Evolutionary conservation across 35 echinoderm and acorn worm species (phyloP).

Genomic region (Strongylocentrotus purpuratus): DNA sequence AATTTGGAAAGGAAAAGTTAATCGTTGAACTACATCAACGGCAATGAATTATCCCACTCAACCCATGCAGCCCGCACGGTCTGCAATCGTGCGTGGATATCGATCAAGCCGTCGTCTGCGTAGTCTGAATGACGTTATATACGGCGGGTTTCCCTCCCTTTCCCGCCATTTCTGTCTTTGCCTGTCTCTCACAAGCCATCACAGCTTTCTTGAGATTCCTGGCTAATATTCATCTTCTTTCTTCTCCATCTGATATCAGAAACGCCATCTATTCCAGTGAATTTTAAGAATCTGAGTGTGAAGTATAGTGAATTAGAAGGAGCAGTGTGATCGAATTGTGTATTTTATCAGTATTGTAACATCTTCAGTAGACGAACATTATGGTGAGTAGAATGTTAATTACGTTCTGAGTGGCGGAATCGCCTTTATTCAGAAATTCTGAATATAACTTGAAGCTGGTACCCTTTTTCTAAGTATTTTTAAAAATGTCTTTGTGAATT

Average conservation of each 20-base stretch:
- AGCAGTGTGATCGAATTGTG: not conserved
- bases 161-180: not conserved
- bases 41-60: no score
- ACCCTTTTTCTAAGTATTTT: no score
- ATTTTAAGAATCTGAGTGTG: not conserved
- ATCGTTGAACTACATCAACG: no score
- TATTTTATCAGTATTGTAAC: not conserved
- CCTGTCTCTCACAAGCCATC: not conserved
- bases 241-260: not conserved
- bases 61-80: not conserved
- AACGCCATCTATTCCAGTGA: not conserved
- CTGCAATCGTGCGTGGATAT: not conserved
- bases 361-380: not conserved
- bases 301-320: not conserved
- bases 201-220: conserved; percentile 16
- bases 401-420: no score
- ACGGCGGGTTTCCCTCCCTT: not conserved
- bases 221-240: not conserved
- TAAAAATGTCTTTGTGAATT: no score
- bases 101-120: not conserved
- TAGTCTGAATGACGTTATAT: not conserved
- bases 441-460: no score
- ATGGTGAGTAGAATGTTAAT: not conserved
- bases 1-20: no score
- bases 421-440: no score